Evolutionary conservation across 2,113 vertebrate species (phyloP).

Genomic region (Vidua macroura): DNA sequence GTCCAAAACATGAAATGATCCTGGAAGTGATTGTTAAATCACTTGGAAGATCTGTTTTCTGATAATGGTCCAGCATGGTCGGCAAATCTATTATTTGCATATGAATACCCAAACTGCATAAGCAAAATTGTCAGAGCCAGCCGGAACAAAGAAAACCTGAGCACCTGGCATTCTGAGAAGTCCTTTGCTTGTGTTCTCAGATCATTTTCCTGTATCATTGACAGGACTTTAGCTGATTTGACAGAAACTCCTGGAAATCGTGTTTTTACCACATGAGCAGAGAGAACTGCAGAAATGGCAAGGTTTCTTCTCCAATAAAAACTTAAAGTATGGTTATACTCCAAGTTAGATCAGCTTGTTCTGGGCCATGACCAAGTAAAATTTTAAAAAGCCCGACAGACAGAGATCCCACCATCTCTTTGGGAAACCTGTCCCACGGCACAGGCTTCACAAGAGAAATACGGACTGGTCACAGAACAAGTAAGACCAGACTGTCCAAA

Average conservation of each 20-base stretch:
- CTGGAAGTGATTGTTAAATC: neutral
- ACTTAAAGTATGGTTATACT: neutral
- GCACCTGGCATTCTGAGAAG: conserved; percentile 44
- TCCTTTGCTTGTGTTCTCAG: conserved; percentile 21
- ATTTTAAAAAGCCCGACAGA: neutral
- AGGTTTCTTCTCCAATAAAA: neutral
- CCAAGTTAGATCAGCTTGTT: neutral
- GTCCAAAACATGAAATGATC: neutral
- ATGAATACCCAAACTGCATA: conserved; percentile 50
- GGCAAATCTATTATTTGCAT: conserved; percentile 53
- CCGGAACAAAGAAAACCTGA: conserved; percentile 48
- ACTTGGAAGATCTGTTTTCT: neutral
- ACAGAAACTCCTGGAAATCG: neutral
- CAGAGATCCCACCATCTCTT: neutral
- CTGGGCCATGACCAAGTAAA: neutral
- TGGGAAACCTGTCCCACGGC: neutral
- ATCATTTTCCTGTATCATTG: conserved; percentile 44
- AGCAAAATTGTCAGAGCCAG: conserved; percentile 52
- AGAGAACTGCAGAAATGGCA: neutral
- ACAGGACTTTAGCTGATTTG: neutral
- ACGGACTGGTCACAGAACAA: fast-evolving
- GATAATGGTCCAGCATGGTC: neutral
- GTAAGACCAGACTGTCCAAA: neutral
- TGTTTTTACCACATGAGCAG: neutral
- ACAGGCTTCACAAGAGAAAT: neutral